These are phyloP conservation scores for Spinus pinus DNA, from an alignment of 2,797 vertebrate genomes.

Conservation along the genomic window DNA sequence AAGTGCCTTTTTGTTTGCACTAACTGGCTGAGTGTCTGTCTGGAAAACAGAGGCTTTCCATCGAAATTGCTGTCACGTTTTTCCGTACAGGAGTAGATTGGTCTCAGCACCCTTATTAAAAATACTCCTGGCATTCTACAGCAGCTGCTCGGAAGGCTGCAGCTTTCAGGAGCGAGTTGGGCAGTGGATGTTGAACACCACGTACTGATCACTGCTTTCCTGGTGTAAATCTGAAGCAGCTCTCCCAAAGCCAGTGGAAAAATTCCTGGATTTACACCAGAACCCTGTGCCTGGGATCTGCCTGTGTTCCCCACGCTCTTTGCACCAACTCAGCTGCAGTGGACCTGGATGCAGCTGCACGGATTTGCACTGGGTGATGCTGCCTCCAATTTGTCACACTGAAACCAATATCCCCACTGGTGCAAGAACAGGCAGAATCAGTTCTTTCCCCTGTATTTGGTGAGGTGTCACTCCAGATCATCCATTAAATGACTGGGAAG, in stretches of 20 bases:
- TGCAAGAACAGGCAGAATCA: not conserved
- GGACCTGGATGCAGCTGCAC: not conserved
- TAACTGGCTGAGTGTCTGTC: constrained; percentile 39
- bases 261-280: not conserved
- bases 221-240: not conserved
- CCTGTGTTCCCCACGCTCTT: not conserved
- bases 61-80: constrained; percentile 54
- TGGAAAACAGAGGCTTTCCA: constrained; percentile 39
- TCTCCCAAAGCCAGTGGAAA: not conserved
- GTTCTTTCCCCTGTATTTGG: accelerated
- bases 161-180: not conserved
- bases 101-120: constrained; percentile 57
- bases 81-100: constrained; percentile 8
- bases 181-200: not conserved
- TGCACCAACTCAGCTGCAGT: not conserved
- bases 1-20: constrained; percentile 64
- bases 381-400: not conserved
- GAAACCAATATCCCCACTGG: accelerated
- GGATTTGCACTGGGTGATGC: not conserved
- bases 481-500: not conserved
- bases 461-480: not conserved
- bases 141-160: not conserved
- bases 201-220: not conserved
- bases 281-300: accelerated
- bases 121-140: not conserved